Base-by-base conservation (phyloP, 2,797 vertebrate genomes). In the Diplodus puntazzo region DNA sequence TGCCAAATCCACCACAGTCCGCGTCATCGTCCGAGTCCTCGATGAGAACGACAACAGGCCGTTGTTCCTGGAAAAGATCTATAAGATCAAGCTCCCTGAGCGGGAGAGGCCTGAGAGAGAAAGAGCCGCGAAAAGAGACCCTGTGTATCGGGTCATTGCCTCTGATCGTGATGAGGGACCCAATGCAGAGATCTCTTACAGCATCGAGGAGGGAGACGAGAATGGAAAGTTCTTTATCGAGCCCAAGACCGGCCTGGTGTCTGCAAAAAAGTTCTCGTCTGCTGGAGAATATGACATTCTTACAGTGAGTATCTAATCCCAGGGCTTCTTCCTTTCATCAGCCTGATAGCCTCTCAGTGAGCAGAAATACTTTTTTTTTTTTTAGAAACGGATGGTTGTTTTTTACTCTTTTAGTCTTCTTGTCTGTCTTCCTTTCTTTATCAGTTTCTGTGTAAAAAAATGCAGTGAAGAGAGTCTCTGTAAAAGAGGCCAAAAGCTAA, bases 1-100 rank as follows among this genome's bases (percentile, higher is more conserved):
- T 4, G 88, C 96, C 45, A 98, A 94, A 75, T 97, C 97, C 73
- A 97, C 97, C 48, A 86, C 95, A 0, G 95, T 97, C 21, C 95
- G 98, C 5, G 96, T 99, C 75, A 97, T 99, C 3, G 97, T 99
- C 76, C 96, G 95, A 86, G 97, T 99, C 63, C 95, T 98, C 1
- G 98, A 99, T 69, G 98, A 99, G 92, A 99, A 99, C 27, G 98
- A 99, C 95, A 98, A 98, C 91, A 95, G 96, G 45, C 98, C 98
- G 2, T 83, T 97, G 81, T 99, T 99, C 91, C 90, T 99, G 86
- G 98, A 99, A 87, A 99, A 99, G 91, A 97, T 98, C 93, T 99
- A 99, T 89, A 98, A 98, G 93, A 98, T 99, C 88, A 96, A 89
- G 21, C 96, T 99, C 21, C 97, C 98, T 0, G 97, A 98, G 87